These are phyloP conservation scores for Tolmerus cingulatus DNA, from an alignment of 2,888 invertebrate genomes.

Conservation along the genomic window DNA sequence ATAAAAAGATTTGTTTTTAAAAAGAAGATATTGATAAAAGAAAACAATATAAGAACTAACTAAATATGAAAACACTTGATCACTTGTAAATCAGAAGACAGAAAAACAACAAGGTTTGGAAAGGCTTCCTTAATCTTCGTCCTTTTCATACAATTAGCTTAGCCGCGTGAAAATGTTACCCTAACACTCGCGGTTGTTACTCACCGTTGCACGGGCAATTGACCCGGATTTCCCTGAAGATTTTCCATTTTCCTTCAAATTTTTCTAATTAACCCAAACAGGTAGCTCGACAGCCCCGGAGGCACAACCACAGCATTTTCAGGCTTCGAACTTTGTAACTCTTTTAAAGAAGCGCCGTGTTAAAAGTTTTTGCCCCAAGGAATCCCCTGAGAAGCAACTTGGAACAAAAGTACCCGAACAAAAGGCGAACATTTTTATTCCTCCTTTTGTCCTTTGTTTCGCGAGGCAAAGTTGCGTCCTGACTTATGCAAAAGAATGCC, in stretches of 20 bases:
- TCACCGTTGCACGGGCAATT: background rate
- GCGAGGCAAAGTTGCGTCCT: background rate
- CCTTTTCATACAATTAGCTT: background rate
- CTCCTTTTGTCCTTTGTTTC: background rate
- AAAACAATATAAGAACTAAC: too few relatives aligned
- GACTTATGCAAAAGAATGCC: constrained; percentile 12
- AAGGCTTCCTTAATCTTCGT: background rate
- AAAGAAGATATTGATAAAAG: background rate
- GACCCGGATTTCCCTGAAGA: background rate
- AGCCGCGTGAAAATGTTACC: background rate
- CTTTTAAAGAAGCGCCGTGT: background rate
- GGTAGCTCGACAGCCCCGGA: background rate
- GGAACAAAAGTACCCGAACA: background rate
- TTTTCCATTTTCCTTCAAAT: background rate
- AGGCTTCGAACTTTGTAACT: background rate
- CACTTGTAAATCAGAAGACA: background rate
- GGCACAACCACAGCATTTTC: background rate
- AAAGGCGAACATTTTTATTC: background rate
- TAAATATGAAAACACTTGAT: too few relatives aligned
- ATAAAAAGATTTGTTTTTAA: background rate
- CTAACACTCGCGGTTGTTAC: background rate
- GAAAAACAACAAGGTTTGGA: background rate
- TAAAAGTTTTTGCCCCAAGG: background rate
- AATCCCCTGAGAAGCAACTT: background rate
- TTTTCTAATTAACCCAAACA: background rate